Base-by-base conservation (phyloP, 2,797 vertebrate species). In the Poeciliopsis gracilis region DNA sequence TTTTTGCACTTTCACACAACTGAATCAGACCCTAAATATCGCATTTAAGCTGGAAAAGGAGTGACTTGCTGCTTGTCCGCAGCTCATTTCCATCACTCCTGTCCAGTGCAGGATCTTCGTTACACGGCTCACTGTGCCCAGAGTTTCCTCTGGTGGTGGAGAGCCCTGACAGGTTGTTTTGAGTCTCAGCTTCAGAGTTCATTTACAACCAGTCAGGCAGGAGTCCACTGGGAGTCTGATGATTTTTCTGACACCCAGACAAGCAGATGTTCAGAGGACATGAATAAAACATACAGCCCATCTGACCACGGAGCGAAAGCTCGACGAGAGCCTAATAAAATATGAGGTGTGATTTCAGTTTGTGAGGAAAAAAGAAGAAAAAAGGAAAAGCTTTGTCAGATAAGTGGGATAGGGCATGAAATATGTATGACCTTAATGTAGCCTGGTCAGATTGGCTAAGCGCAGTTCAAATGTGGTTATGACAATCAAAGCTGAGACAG, bases 251-350 rank as follows among this genome's bases (percentile, higher is more conserved):
- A 95, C 90, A 94, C 84, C 90, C 92, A 89, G 91, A 95, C 90
- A 92, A 93, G 93, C 91, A 92, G 92, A 91, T 91, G 87, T 93
- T 93, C 90, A 85, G 88, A 93, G 88, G 90, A 91, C 90, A 92
- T 95, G 93, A 95, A 95, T 95, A 92, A 95, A 95, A 95, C 92
- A 95, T 95, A 70, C 67, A 61, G 80, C 85, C 85, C 89, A 90
- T 92, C 89, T 91, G 90, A 92, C 88, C 87, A 86, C 85, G 80
- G 87, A 86, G 79, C 67, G 45, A 70, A 89, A 77, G 82, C 89
- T 83, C 88, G 88, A 78, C 63, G 61, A 87, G 90, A 82, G 89
- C 92, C 90, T 93, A 94, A 95, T 94, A 92, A 92, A 94, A 91
- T 90, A 89, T 89, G 87, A 91, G 87, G 86, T 86, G 81, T 88